phyloP scores from a whole-genome alignment of 2,888 invertebrate genomes.

The Acanthoscelides obtectus region DNA sequence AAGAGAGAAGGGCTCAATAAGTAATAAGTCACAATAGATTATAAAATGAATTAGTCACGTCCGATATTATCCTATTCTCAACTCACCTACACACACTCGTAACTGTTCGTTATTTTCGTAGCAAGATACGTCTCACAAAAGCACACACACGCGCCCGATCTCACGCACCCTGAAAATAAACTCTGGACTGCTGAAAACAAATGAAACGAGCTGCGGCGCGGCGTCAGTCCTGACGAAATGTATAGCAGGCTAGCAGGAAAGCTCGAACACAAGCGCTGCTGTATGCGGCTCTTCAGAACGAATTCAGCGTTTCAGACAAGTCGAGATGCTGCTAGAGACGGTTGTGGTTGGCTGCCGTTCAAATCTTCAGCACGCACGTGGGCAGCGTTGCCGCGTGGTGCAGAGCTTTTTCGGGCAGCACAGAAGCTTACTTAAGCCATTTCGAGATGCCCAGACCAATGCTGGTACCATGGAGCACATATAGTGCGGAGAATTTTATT shows the following conservation, averaged over 20 bases:
- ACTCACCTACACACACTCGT: neutral
- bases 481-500: too few relatives aligned
- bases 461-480: too few relatives aligned
- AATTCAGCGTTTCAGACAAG: neutral
- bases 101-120: neutral
- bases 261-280: neutral
- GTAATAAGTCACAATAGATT: too few relatives aligned
- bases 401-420: too few relatives aligned
- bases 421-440: too few relatives aligned
- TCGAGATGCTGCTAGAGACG: neutral
- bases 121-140: neutral
- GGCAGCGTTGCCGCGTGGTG: neutral
- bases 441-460: too few relatives aligned
- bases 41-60: neutral
- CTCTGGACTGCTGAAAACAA: neutral
- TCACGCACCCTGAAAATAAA: neutral
- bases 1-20: too few relatives aligned
- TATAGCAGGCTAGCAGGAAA: neutral
- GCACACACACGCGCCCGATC: neutral
- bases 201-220: neutral
- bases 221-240: neutral
- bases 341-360: neutral
- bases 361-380: neutral
- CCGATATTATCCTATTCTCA: neutral
- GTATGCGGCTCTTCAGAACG: neutral